Evolutionary conservation across 2,113 vertebrate genomes (phyloP).

Genomic region (Heterochromis multidens): DNA sequence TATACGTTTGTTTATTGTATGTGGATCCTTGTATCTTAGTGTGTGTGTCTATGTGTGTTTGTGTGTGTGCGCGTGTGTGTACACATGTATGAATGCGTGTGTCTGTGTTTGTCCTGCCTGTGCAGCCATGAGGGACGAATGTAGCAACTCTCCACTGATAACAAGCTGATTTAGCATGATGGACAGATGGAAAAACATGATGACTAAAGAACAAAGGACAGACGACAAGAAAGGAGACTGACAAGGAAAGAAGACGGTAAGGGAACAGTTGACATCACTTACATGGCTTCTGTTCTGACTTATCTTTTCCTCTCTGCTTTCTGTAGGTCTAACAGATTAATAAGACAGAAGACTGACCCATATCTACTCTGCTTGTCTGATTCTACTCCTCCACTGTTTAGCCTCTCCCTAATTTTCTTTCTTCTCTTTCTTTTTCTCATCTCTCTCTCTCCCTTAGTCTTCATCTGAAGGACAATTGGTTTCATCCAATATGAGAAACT

Average conservation of each 20-base stretch:
- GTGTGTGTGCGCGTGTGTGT: not conserved
- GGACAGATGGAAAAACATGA: constrained; percentile 29
- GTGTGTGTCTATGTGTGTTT: not conserved
- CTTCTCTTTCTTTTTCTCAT: not conserved
- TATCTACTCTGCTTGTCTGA: constrained; percentile 47
- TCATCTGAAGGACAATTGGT: constrained; percentile 62
- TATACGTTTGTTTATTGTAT: not conserved
- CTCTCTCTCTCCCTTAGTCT: not conserved
- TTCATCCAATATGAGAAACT: constrained; percentile 56
- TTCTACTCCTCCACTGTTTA: constrained; percentile 29
- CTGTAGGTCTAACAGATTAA: not conserved
- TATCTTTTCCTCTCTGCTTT: not conserved
- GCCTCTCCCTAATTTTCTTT: constrained; percentile 38
- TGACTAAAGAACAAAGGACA: constrained; percentile 1
- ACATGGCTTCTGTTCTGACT: not conserved
- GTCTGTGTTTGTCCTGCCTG: not conserved
- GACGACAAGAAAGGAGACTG: constrained; percentile 2
- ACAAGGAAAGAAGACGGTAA: not conserved
- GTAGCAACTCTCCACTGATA: constrained; percentile 36
- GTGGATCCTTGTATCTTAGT: not conserved
- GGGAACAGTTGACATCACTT: constrained; percentile 15
- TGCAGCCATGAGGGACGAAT: constrained; percentile 16
- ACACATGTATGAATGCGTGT: not conserved
- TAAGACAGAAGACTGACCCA: constrained; percentile 19
- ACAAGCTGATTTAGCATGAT: constrained; percentile 26